Conservation (phyloP, 2,113 vertebrate species). For the Anoplopoma fimbria region DNA sequence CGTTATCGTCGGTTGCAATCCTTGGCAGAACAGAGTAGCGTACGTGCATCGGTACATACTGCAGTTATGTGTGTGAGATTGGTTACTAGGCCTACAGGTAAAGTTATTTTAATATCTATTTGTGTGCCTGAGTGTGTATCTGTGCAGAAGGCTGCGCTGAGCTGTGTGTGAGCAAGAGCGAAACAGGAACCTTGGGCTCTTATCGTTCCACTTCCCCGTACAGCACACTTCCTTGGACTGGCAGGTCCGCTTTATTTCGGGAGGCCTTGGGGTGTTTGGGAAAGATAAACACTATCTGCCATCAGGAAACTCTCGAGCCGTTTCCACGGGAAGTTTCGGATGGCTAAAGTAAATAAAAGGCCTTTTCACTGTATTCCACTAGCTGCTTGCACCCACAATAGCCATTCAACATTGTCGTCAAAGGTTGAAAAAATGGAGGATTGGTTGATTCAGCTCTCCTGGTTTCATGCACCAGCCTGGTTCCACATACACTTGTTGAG, state of each 20-base stretch:
- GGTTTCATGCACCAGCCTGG: conserved; percentile 55
- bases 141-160: conserved; percentile 3
- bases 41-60: conserved; percentile 8
- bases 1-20: not conserved
- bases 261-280: conserved; percentile 97
- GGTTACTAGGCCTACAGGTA: conserved; percentile 38
- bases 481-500: not conserved
- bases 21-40: conserved; percentile 21
- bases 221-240: conserved; percentile 86
- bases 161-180: conserved; percentile 73
- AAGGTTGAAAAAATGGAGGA: conserved; percentile 71
- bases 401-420: conserved; percentile 82
- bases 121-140: conserved; percentile 28
- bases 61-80: conserved; percentile 13
- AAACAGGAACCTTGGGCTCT: conserved; percentile 93
- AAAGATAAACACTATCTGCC: conserved; percentile 99
- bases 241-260: conserved; percentile 97
- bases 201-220: conserved; percentile 88
- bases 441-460: conserved; percentile 47
- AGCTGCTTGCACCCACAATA: conserved; percentile 80
- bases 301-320: conserved; percentile 98
- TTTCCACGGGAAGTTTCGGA: conserved; percentile 99
- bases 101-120: conserved; percentile 18
- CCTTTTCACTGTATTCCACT: conserved; percentile 80
- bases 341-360: conserved; percentile 98